Evolutionary conservation across 2,888 invertebrate species (phyloP).

Genomic region (Mactromeris polynyma): DNA sequence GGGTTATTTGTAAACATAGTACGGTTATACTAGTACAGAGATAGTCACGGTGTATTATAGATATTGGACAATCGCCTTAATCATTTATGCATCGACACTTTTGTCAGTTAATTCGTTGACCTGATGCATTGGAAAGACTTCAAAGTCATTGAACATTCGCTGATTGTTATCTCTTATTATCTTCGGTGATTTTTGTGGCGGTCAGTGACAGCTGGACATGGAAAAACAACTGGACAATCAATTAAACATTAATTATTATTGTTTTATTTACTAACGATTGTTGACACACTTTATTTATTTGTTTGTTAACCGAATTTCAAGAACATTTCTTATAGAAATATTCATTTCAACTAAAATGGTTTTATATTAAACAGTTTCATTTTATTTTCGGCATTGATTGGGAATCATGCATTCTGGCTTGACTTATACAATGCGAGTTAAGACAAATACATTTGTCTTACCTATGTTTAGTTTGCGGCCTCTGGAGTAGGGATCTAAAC

Average conservation of each 20-base stretch:
- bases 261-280: background rate
- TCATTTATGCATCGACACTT: slow-evolving; percentile 24
- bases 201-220: background rate
- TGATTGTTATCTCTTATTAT: slow-evolving; percentile 23
- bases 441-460: too few relatives aligned
- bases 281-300: background rate
- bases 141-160: slow-evolving; percentile 24
- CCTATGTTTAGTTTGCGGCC: too few relatives aligned
- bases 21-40: background rate
- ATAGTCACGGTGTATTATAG: background rate
- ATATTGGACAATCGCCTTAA: background rate
- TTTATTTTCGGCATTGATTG: too few relatives aligned
- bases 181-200: background rate
- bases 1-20: slow-evolving; percentile 5
- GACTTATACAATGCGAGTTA: too few relatives aligned
- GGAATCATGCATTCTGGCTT: too few relatives aligned
- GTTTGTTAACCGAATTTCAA: background rate
- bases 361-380: too few relatives aligned
- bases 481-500: too few relatives aligned
- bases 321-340: background rate
- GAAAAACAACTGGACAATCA: background rate
- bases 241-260: background rate
- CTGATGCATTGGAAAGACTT: background rate
- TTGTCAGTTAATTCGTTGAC: slow-evolving; percentile 25
- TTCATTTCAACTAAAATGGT: too few relatives aligned